Evolutionary conservation across 2,797 vertebrate genomes (phyloP).

Genomic region (Anabas testudineus): DNA sequence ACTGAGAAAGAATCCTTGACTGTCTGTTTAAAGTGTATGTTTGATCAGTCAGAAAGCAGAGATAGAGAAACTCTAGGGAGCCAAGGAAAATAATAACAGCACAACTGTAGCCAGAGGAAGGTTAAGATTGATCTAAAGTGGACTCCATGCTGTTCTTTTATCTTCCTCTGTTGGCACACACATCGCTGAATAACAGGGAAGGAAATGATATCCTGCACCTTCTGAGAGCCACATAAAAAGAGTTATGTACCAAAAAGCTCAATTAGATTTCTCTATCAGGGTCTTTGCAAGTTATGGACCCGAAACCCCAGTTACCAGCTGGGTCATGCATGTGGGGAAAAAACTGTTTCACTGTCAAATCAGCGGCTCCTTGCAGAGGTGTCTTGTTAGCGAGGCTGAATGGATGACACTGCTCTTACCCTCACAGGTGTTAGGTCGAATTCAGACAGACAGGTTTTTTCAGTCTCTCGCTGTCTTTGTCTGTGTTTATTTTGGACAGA

Average conservation of each 20-base stretch:
- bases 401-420: too few relatives aligned
- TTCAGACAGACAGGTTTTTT: too few relatives aligned
- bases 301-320: too few relatives aligned
- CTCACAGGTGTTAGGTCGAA: background rate
- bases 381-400: background rate
- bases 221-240: conserved; percentile 1
- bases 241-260: background rate
- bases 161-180: conserved; percentile 12
- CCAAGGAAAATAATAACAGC: conserved; percentile 50
- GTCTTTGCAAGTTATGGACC: too few relatives aligned
- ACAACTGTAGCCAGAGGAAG: conserved; percentile 34
- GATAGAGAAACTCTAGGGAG: conserved; percentile 32
- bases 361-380: background rate
- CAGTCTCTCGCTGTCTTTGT: too few relatives aligned
- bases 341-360: background rate
- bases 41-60: conserved; percentile 41
- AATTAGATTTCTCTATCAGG: background rate
- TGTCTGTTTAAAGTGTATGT: conserved; percentile 43
- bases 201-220: conserved; percentile 1
- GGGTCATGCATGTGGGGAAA: background rate
- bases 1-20: background rate
- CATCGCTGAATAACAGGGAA: conserved; percentile 16
- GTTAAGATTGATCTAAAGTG: conserved; percentile 35
- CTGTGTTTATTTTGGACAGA: too few relatives aligned
- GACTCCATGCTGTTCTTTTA: conserved; percentile 18